Base-by-base conservation (phyloP, 23 tunicate species). In the Aplidium turbinatum region DNA sequence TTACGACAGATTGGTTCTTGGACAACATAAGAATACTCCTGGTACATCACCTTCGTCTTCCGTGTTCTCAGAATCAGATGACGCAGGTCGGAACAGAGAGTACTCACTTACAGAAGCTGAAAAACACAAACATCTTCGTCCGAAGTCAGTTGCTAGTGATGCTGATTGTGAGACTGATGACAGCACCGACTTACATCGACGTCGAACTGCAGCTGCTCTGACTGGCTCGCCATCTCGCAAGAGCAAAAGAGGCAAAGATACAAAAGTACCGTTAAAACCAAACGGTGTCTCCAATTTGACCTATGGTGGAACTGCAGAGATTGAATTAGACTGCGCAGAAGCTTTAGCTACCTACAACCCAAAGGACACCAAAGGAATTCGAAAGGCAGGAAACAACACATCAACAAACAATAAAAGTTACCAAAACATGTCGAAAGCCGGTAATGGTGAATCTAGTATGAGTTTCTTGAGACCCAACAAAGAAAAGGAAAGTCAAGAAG, bases 131-230 rank as follows among this genome's bases (percentile, higher is more conserved):
- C n/a, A n/a, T n/a, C 47, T 4, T 16, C 76, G 40, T 0, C 68
- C 30, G 28, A 72, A 72, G 46, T 60, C 70, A 3, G 7, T 57
- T 3, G 77, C 58, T 35, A 81, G 87, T 65, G 87, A 81, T 24
- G 77, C 87, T 4, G 87, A 81, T 48, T 60, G 57, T 21, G 87
- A 81, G 3, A 81, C 87, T 1, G 87, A 81, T 35, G 87, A 81
- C 52, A 81, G 73, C 58, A 60, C 9, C 3, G 56, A 61, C 18
- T 18, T 21, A 11, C 19, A 30, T 1, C 33, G 29, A 24, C 45
- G 73, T 6, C 54, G 70, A 48, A 27, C 45, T 33, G 64, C 26
- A 16, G 61, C 22, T 35, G 30, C 83, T 3, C 1, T 48, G 23
- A 78, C 24, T 19, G 22, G 7, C n/a, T 30, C 76, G 7, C 3